A percentile compares a stretch with the other conserved stretches of the same genome.
These are phyloP conservation scores for Henricia sp. DNA, from an alignment of 53 echinoderm and acorn worm genomes.

Conservation along the genomic window DNA sequence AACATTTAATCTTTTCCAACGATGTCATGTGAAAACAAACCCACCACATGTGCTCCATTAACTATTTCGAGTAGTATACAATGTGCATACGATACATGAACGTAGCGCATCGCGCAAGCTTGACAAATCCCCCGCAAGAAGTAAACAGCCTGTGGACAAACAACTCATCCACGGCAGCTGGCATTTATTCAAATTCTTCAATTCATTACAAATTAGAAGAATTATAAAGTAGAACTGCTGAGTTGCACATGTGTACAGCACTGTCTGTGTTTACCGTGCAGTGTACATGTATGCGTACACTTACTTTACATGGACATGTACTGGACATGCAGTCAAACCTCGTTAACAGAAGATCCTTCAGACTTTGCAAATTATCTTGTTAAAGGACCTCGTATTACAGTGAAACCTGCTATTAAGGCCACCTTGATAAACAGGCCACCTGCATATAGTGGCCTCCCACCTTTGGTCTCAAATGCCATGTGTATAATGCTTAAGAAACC, in stretches of 20 bases:
- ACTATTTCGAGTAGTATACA: too few relatives aligned
- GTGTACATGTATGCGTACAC: neutral
- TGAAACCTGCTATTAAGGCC: too few relatives aligned
- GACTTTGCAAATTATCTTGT: too few relatives aligned
- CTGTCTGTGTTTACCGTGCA: neutral
- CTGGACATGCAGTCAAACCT: neutral
- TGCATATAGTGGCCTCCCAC: too few relatives aligned
- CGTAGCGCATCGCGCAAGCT: neutral
- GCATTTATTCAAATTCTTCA: neutral
- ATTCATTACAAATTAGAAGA: neutral
- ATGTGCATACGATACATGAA: neutral
- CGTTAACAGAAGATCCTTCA: too few relatives aligned
- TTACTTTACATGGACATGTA: neutral
- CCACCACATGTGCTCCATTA: too few relatives aligned
- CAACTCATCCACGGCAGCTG: slow-evolving; percentile 4
- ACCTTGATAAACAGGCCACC: too few relatives aligned
- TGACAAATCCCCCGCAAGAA: neutral
- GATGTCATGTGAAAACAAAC: too few relatives aligned
- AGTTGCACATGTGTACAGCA: neutral
- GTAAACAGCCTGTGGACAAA: neutral
- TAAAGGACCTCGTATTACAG: too few relatives aligned
- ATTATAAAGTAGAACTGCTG: neutral
- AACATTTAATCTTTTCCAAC: too few relatives aligned
- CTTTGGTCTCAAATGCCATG: too few relatives aligned
- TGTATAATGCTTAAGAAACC: too few relatives aligned